Base-by-base conservation (phyloP, 2,888 invertebrate genomes). In the Minunthozetes semirufus region DNA sequence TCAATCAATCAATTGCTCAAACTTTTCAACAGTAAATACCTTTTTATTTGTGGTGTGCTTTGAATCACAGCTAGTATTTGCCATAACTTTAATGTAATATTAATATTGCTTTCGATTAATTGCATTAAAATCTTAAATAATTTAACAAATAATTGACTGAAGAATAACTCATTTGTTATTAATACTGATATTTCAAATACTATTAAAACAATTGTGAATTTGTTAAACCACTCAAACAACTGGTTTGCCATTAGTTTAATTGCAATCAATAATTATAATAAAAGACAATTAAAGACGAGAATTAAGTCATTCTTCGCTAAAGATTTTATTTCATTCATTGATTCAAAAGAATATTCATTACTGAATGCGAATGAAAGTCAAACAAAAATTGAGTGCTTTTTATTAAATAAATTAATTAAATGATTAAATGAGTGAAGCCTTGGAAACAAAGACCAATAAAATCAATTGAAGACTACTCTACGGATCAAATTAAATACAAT, bases 1-100 rank as follows among this genome's bases (percentile, higher is more conserved):
- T 53, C 42, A 42, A 1, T 42, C 9, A 42, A 9, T 42, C 11
- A 11, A 42, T 42, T 42, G 42, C 19, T 19, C 19, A 13, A 19
- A 53, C 19, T 19, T 19, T 22, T 8, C 1, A 6, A 53, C 15
- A 50, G 3, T n/a, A 59, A 33, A 61, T 68, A 68, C 68, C 68
- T 38, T 68, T 42, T 68, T 13, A 13, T 22, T 68, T 68, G 68
- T 11, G 15, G 42, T 46, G 15, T 29, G 46, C 1, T n/a, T 68
- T 38, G 46, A 42, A 42, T 68, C 68, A 68, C 42, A 68, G 68
- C 46, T 46, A 68, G 42, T 68, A 42, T 68, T 68, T 68, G 68
- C 68, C 68, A 68, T 68, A 68, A 63, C 27, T 33, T 29, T 33
- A n/a, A 68, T 22, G 4, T 25, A 13, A 33, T 27, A 68, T 68